Base-by-base conservation (phyloP, 2,888 invertebrate species). In the Drosophila subsilvestris region DNA sequence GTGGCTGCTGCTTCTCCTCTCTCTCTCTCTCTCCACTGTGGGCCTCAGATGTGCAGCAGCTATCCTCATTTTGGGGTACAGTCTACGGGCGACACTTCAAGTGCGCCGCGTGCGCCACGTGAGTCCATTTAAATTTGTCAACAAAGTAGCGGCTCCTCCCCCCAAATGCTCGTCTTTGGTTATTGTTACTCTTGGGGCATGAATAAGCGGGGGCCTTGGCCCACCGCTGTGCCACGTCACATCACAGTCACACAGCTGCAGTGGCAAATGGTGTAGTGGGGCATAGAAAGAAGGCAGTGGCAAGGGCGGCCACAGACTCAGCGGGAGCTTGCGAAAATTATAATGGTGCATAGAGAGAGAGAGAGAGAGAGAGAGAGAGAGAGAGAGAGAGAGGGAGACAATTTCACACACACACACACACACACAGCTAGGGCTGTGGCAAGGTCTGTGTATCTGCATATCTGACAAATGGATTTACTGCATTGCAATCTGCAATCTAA, bases 281-380 rank as follows among this genome's bases (percentile, higher is more conserved):
- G 9, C 72, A 25, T 67, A 48, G 20, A 17, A 17, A 37, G 18
- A 14, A 27, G 51, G 27, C 9, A 12, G 18, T 2, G 18, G 20
- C 20, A 20, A 1, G 1, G 20, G 20, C 20, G 8, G n/a, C 57
- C 45, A 37, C 20, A 58, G 47, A 56, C 79, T 47, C 78, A 82
- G 86, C 88, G 79, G 88, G 89, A 74, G 80, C 60, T 78, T 83
- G 74, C 61, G 78, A 87, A 74, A 72, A 89, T 82, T 77, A 72
- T 77, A 74, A 75, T 74, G 73, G 70, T 47, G 63, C 57, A 74
- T 59, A 55, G 66, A 57, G 49, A 63, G 25, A 56, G 29, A 53
- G 27, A 27, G 45, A 14, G 3, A 14, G 25, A 3, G 44, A 44
- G n/a, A n/a, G n/a, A n/a, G n/a, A n/a, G n/a, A 55, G 66, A 57